Conservation (phyloP, 2,113 vertebrate genomes). For the Perca flavescens region DNA sequence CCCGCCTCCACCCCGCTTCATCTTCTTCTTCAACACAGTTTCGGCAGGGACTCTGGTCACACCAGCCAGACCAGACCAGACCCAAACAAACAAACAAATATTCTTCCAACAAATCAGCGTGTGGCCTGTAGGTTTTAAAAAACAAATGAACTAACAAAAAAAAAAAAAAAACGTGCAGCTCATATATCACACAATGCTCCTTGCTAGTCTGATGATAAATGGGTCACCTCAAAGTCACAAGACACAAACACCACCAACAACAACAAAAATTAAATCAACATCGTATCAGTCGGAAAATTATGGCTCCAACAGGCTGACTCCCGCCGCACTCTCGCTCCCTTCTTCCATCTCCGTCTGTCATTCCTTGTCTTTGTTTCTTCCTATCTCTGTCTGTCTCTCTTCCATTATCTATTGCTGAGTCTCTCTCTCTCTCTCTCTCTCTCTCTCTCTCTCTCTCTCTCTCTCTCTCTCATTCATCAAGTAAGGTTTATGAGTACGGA, state of each 20-base stretch:
- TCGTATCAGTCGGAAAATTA: slow-evolving; percentile 45
- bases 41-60: slow-evolving; percentile 57
- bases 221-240: slow-evolving; percentile 53
- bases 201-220: slow-evolving; percentile 43
- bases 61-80: slow-evolving; percentile 36
- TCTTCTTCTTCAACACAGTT: slow-evolving; percentile 52
- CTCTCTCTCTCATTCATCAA: slow-evolving; percentile 54
- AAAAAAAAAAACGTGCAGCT: not conserved
- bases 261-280: slow-evolving; percentile 55
- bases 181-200: not conserved
- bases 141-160: slow-evolving; percentile 10
- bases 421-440: slow-evolving; percentile 2
- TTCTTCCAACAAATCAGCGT: slow-evolving; percentile 9
- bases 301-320: slow-evolving; percentile 42
- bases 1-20: slow-evolving; percentile 46
- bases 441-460: not conserved
- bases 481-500: slow-evolving; percentile 45
- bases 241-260: slow-evolving; percentile 2
- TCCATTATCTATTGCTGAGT: not conserved
- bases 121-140: slow-evolving; percentile 29
- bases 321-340: slow-evolving; percentile 38
- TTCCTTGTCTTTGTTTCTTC: slow-evolving; percentile 59
- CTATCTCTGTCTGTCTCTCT: slow-evolving; percentile 47
- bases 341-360: slow-evolving; percentile 59
- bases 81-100: slow-evolving; percentile 64